phyloP scores from a whole-genome alignment of 2,888 invertebrate genomes.

The Thelaira solivaga region DNA sequence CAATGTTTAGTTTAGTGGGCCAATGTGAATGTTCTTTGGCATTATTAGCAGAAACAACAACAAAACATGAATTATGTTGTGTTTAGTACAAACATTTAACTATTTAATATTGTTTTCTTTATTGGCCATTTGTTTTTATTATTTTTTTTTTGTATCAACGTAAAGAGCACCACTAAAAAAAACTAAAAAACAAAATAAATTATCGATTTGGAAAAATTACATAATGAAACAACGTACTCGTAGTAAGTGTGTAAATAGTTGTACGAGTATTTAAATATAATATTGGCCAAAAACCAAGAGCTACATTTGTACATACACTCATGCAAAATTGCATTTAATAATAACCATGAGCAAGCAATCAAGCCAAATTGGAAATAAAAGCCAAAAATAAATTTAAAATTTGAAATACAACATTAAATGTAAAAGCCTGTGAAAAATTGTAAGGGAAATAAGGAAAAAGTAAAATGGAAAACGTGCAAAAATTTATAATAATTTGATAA shows the following conservation, averaged over 20 bases:
- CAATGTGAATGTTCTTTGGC: conserved; percentile 55
- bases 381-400: too few species aligned
- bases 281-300: too few species aligned
- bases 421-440: too few species aligned
- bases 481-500: too few species aligned
- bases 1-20: conserved; percentile 55
- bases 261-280: too few species aligned
- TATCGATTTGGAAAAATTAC: conserved; percentile 40
- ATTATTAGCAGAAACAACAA: conserved; percentile 6
- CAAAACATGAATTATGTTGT: not conserved
- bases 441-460: too few species aligned
- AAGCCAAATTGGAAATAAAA: not conserved
- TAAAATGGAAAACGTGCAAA: too few species aligned
- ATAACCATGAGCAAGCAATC: not conserved
- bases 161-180: conserved; percentile 32
- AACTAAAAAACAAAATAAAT: not conserved
- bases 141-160: conserved; percentile 9
- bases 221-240: not conserved
- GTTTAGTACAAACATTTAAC: not conserved
- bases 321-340: too few species aligned
- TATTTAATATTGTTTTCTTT: conserved; percentile 26
- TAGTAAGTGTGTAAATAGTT: too few species aligned
- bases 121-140: conserved; percentile 37
- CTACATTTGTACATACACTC: too few species aligned
- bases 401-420: too few species aligned